Evolutionary conservation across 2,113 vertebrate genomes (phyloP).

Genomic region (Brachypodius melanocephalos): DNA sequence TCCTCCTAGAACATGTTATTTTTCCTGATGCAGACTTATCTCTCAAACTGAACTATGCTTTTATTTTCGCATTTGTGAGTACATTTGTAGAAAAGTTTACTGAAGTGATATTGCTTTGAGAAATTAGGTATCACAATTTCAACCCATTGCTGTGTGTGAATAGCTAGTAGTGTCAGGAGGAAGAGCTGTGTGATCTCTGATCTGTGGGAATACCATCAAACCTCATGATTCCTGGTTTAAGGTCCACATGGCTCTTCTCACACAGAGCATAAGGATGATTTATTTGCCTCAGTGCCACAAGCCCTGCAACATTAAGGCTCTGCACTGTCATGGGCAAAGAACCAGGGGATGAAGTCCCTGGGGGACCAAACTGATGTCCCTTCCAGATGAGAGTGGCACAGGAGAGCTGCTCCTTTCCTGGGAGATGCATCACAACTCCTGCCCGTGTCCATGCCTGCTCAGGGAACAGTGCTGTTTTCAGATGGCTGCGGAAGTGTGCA

Average conservation of each 20-base stretch:
- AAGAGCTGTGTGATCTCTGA: not conserved
- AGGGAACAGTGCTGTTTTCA: not conserved
- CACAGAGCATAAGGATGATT: not conserved
- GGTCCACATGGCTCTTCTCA: not conserved
- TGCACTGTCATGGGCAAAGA: not conserved
- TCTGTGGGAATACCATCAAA: not conserved
- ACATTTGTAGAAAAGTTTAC: not conserved
- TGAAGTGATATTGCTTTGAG: not conserved
- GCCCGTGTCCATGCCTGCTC: fast-evolving
- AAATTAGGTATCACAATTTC: not conserved
- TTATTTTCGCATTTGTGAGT: not conserved
- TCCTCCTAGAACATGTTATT: not conserved
- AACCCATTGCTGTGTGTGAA: not conserved
- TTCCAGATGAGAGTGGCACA: not conserved
- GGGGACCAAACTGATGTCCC: not conserved
- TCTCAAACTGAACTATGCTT: not conserved
- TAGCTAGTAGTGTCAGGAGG: not conserved
- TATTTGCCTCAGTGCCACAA: not conserved
- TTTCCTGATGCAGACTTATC: not conserved
- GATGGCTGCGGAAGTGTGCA: not conserved
- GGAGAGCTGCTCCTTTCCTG: not conserved
- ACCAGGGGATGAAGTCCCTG: too few species aligned
- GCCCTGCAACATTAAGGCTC: not conserved
- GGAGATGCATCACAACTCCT: fast-evolving
- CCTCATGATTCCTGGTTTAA: not conserved